Conservation (phyloP, 2,113 vertebrate species). For the Nycticryphes semicollaris region DNA sequence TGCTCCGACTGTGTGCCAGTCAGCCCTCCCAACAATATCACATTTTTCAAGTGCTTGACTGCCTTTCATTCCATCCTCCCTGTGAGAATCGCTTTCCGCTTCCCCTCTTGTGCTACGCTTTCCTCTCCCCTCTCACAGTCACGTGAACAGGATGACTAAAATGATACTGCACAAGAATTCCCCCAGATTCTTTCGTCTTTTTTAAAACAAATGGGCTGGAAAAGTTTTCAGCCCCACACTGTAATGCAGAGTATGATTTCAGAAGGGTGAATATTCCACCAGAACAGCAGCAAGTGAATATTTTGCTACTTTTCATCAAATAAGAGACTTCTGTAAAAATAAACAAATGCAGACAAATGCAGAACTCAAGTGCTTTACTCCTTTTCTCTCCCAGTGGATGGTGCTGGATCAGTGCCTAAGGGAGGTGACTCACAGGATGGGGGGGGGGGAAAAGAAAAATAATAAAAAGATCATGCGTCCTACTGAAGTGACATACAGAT, state of each 20-base stretch:
- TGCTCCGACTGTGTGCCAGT: background rate
- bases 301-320: background rate
- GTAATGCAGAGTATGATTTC: background rate
- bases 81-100: background rate
- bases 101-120: background rate
- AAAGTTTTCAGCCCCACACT: background rate
- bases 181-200: background rate
- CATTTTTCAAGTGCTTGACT: slow-evolving; percentile 19
- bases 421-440: background rate
- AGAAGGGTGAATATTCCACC: background rate
- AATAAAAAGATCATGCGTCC: background rate
- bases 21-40: background rate
- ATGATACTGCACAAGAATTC: background rate
- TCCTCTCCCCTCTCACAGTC: background rate
- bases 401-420: background rate
- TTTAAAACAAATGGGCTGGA: background rate
- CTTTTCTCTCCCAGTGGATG: background rate
- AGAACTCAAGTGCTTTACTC: background rate
- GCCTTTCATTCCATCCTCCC: slow-evolving; percentile 4
- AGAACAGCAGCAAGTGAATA: background rate
- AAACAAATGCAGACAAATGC: slow-evolving; percentile 2
- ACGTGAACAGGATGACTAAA: slow-evolving; percentile 5
- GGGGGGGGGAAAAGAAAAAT: rapidly evolving
- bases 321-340: background rate
- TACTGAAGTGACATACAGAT: background rate